Evolutionary conservation across 2,888 invertebrate species (phyloP).

Genomic region (Synanthedon tipuliformis): DNA sequence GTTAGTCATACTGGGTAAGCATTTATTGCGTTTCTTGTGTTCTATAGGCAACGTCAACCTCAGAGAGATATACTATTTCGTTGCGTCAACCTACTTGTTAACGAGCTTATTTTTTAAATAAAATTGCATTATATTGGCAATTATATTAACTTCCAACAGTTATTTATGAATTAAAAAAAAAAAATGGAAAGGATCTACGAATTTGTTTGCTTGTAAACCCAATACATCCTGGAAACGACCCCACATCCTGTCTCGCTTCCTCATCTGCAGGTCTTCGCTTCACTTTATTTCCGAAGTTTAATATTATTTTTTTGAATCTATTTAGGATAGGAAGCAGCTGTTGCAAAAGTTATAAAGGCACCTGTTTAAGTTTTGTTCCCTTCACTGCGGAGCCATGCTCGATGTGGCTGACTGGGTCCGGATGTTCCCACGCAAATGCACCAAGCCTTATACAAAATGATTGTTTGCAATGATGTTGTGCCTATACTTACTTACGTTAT

Average conservation of each 20-base stretch:
- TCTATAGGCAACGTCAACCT: no score
- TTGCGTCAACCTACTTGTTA: no score
- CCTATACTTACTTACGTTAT: background rate
- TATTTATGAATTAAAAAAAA: no score
- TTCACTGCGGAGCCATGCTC: slow-evolving; percentile 9
- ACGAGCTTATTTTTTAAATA: no score
- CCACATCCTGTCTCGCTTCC: slow-evolving; percentile 12
- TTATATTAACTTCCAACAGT: no score
- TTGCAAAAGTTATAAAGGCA: slow-evolving; percentile 16
- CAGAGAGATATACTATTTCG: no score
- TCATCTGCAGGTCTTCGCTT: slow-evolving; percentile 17
- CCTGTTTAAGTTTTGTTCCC: slow-evolving; percentile 46
- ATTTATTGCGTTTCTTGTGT: no score
- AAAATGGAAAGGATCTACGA: slow-evolving; percentile 5
- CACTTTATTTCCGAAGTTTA: slow-evolving; percentile 11
- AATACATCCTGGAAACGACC: slow-evolving; percentile 1
- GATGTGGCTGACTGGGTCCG: slow-evolving; percentile 20
- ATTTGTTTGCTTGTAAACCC: slow-evolving; percentile 5
- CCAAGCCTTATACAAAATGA: slow-evolving; percentile 1
- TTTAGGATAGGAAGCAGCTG: slow-evolving; percentile 57
- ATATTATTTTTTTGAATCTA: slow-evolving; percentile 7
- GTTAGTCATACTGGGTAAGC: no score
- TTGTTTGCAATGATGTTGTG: background rate
- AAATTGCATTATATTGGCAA: no score
- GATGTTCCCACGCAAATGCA: slow-evolving; percentile 55